phyloP scores from a whole-genome alignment of 92 coral and sea anemone genomes.

The Phenganax marumi region DNA sequence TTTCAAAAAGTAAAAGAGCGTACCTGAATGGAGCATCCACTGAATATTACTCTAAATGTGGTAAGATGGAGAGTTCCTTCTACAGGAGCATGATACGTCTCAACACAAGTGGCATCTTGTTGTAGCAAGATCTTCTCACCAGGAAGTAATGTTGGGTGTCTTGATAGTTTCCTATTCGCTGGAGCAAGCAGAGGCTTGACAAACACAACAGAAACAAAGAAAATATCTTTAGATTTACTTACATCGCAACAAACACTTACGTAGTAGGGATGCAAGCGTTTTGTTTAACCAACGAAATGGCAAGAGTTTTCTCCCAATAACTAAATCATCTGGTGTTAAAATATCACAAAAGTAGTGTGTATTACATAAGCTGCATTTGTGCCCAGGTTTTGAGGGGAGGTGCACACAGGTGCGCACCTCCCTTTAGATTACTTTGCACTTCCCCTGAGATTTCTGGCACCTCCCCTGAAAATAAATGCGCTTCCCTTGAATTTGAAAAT shows the following conservation, averaged over 20 bases:
- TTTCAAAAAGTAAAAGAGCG: slow-evolving; percentile 39
- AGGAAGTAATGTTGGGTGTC: slow-evolving; percentile 84
- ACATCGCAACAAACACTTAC: too few species aligned
- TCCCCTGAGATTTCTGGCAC: too few species aligned
- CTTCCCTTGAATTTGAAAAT: too few species aligned
- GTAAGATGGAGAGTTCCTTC: slow-evolving; percentile 86
- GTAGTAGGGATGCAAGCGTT: neutral
- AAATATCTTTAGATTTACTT: neutral
- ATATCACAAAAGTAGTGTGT: too few species aligned
- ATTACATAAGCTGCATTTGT: too few species aligned
- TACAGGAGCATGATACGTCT: slow-evolving; percentile 66
- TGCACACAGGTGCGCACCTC: too few species aligned
- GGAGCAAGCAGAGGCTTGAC: slow-evolving; percentile 67
- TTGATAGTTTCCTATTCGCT: slow-evolving; percentile 60
- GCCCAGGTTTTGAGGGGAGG: too few species aligned
- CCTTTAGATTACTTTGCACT: too few species aligned
- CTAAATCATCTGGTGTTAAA: too few species aligned
- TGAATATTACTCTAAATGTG: slow-evolving; percentile 81
- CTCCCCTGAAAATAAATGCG: too few species aligned
- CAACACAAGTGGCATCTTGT: slow-evolving; percentile 81
- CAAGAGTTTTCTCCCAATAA: too few species aligned
- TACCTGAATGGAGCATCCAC: slow-evolving; percentile 65
- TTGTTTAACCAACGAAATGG: too few species aligned
- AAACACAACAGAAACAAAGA: neutral
- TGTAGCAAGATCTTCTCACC: slow-evolving; percentile 90